Conservation (phyloP, 2,888 invertebrate genomes). For the Dryobotodes eremita region DNA sequence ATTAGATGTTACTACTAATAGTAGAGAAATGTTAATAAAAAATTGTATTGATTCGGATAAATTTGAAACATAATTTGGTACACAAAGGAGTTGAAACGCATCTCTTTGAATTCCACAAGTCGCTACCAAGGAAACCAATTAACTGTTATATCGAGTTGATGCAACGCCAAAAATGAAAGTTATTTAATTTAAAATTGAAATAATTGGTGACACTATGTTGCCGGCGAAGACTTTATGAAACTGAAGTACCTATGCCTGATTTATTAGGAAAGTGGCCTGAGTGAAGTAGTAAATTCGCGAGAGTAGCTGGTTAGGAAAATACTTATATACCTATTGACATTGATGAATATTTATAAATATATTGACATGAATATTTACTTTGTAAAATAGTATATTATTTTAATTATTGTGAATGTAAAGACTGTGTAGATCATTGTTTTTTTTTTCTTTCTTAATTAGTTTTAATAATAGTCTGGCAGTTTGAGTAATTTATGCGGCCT, state of each 20-base stretch:
- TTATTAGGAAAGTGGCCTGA: neutral
- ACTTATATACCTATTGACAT: no score
- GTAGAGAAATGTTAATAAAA: neutral
- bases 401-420: no score
- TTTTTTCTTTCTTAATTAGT: no score
- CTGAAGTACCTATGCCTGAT: neutral
- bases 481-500: no score
- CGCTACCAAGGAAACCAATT: conserved; percentile 7
- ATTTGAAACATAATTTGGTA: neutral
- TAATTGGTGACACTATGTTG: neutral
- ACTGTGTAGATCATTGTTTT: no score
- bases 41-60: neutral
- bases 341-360: no score
- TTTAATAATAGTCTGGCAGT: no score
- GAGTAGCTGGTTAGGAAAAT: neutral
- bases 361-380: no score
- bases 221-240: neutral
- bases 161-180: neutral
- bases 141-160: conserved; percentile 1
- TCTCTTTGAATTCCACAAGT: neutral
- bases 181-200: neutral
- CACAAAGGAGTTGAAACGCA: neutral
- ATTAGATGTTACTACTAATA: neutral
- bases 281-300: neutral
- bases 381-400: no score